Base-by-base conservation (phyloP, 2,888 invertebrate genomes). In the Plebejus melissa region DNA sequence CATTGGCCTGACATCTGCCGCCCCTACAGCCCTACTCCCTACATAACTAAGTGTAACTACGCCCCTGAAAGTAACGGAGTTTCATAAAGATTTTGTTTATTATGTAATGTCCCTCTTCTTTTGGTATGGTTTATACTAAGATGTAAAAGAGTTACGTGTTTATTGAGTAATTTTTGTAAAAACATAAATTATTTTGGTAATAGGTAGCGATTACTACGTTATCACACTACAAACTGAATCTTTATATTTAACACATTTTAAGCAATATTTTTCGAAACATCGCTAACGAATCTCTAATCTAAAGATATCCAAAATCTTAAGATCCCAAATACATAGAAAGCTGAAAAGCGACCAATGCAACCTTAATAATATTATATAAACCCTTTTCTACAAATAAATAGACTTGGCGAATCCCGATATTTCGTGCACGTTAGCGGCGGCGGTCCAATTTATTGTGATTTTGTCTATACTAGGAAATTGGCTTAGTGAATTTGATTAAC, bases 401-500 rank as follows among this genome's bases (percentile, higher is more conserved):
- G 32, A 16, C 16, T 32, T 22, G 1, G 50, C 54, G 5, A 28
- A 50, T 46, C 16, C 54, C 54, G 54, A 72, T 54, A 72, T 72
- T 69, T 65, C 76, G 57, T 76, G 70, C 16, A 5, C 50, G 69
- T 85, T 89, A 89, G 89, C 88, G 82, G 82, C 82, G 79, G 81
- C 82, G 79, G 81, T 80, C 77, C 85, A 85, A 86, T 90, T 87
- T 87, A 90, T 90, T 86, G 85, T 82, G 85, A 86, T 87, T 87
- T 85, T 82, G 84, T 90, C 89, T 87, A 86, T 85, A 82, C 79
- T 80, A 83, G 84, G 86, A 88, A 86, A 90, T 90, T 89, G 90
- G 87, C 85, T 86, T 84, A 88, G 87, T 86, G 87, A 87, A 88
- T 90, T 90, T 88, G 91, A 91, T 91, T 90, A 91, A 88, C 86